Percentiles rank a stretch among this genome's conserved stretches.
phyloP scores from a whole-genome alignment of 2,797 vertebrate genomes.

The Brachymystax lenok region DNA sequence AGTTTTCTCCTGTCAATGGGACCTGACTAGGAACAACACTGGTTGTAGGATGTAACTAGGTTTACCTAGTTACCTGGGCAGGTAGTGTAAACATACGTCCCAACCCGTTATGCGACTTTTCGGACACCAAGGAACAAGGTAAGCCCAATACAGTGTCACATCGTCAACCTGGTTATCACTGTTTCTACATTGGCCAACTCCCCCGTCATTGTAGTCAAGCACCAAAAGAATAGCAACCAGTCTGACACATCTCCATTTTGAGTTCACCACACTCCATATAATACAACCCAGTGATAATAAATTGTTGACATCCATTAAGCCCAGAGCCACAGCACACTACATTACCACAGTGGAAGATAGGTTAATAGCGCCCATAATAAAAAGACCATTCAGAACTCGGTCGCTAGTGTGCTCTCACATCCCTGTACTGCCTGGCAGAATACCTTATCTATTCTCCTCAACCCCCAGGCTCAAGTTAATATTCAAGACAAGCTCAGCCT shows the following conservation, averaged over 20 bases:
- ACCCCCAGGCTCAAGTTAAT: not conserved
- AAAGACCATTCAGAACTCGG: not conserved
- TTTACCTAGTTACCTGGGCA: not conserved
- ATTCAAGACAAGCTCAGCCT: constrained; percentile 35
- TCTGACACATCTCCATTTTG: not conserved
- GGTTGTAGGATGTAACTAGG: not conserved
- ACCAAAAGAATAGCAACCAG: not conserved
- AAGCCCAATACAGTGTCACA: not conserved
- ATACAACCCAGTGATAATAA: not conserved
- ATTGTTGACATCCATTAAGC: not conserved
- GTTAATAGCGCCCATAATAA: not conserved
- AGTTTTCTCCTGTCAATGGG: not conserved
- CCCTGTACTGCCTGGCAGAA: not conserved
- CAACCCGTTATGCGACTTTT: not conserved
- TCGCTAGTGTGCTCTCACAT: not conserved
- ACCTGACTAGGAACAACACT: not conserved
- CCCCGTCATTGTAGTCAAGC: not conserved
- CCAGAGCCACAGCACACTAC: not conserved
- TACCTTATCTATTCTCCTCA: not conserved
- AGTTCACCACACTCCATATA: not conserved
- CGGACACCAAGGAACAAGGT: not conserved
- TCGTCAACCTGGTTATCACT: too few relatives aligned
- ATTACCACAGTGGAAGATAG: not conserved
- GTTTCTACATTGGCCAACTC: too few relatives aligned
- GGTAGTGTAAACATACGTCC: not conserved